These are phyloP conservation scores for Pungitius pungitius DNA, from an alignment of 2,113 vertebrate genomes.

Conservation along the genomic window DNA sequence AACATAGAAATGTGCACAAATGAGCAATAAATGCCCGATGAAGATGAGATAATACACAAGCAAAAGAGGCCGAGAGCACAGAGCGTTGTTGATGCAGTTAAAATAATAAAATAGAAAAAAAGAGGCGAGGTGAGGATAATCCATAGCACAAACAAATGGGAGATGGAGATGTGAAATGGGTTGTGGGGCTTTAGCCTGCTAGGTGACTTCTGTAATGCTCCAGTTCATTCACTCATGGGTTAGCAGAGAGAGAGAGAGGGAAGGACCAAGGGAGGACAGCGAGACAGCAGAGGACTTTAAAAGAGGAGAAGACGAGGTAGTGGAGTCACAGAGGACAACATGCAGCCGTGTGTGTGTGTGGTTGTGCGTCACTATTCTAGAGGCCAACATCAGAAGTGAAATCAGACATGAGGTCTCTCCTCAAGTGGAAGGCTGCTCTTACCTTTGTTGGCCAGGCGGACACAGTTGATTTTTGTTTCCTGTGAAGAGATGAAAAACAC, in stretches of 20 bases:
- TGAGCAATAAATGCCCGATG: constrained; percentile 55
- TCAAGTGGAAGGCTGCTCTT: constrained; percentile 74
- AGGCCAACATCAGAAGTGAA: background rate
- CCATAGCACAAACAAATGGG: constrained; percentile 64
- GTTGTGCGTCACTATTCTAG: background rate
- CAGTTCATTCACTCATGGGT: constrained; percentile 47
- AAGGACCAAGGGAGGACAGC: constrained; percentile 6
- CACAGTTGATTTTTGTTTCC: constrained; percentile 98
- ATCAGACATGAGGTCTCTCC: too few relatives aligned
- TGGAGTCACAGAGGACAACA: constrained; percentile 52
- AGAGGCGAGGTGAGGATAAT: constrained; percentile 54
- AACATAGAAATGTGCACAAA: constrained; percentile 44
- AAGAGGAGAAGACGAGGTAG: constrained; percentile 4
- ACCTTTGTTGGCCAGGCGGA: constrained; percentile 97
- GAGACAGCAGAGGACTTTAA: background rate
- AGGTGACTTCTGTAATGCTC: constrained; percentile 43
- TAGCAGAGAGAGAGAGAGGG: constrained; percentile 34
- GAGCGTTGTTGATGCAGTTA: constrained; percentile 56
- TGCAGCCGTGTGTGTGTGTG: background rate
- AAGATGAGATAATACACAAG: constrained; percentile 23
- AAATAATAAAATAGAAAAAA: constrained; percentile 45
- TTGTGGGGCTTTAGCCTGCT: constrained; percentile 45
- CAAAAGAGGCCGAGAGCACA: constrained; percentile 13
- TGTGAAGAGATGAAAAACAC: constrained; percentile 73
- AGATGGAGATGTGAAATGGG: constrained; percentile 58